Evolutionary conservation across 2,113 vertebrate genomes (phyloP), one percentile per base, ranked within the genome.

Genomic region (Lates calcarifer): DNA sequence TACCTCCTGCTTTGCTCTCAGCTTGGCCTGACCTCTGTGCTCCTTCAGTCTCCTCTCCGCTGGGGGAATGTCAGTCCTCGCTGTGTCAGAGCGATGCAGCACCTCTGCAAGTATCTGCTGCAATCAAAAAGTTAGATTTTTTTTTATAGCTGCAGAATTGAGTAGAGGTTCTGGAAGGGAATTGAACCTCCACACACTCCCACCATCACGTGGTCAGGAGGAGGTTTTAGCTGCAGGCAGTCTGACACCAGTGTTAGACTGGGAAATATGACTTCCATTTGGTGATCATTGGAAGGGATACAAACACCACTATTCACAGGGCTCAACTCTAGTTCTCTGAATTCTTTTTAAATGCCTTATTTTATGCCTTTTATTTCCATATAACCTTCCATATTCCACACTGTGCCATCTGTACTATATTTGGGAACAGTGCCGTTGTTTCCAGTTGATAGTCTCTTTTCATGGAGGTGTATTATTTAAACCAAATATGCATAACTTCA

Each of bases 171-270:
- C 90, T 95, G 93, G 95, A 95, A 94, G 92, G 91, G 94, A 96
- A 95, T 95, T 95, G 95, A 96, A 96, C 94, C 90, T 94, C 72
- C 91, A 95, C 91, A 90, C 94, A 95, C 96, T 95, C 96, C 95
- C 95, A 94, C 94, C 64, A 61, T 96, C 96, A 96, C 96, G 95
- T 97, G 96, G 93, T 95, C 39, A 95, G 95, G 89, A 96, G 95
- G 94, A 90, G 93, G 92, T 93, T 93, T 91, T 93, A 91, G 51
- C 80, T 57, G 81, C 47, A 86, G 86, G 5, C 65, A 74, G 64
- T 28, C 56, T 68, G 41, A 80, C 83, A 84, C 60, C 57, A 83
- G 49, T 29, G 68, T 29, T 47, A 26, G 49, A 81, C 24, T 55
- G 77, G 53, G 74, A 85, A 76, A 79, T 73, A 81, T 79, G 71